Evolutionary conservation across 2,113 vertebrate species (phyloP), one percentile per base, ranked within the genome.

Genomic region (Misgurnus mizolepis): DNA sequence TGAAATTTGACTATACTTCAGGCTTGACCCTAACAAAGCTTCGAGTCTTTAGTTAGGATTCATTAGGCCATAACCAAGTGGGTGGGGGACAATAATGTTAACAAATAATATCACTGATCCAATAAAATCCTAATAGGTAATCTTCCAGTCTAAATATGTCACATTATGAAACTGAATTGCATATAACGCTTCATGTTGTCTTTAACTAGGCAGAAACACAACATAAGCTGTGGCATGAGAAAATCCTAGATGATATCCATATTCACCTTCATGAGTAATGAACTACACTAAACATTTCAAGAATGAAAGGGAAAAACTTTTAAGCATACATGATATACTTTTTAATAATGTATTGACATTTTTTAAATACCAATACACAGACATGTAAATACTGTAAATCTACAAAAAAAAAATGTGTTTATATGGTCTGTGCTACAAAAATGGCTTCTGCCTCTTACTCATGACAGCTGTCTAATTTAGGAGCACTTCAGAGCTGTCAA

Each of bases 401-500:
- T 45, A 5, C 5, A 5, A 14, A 45, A 27, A 14, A 75, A 50
- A 64, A 50, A 49, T 64, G 47, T 56, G 15, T 56, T n/a, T 61
- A 5, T 56, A 43, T 14, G 41, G 18, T 61, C 9, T 61, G 56
- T 74, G 10, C 9, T 45, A 18, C 6, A 73, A 43, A 43, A 73
- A 18, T 0, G 3, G 2, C 47, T 43, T 6, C 4, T 53, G 15
- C 11, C 17, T 56, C 34, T 67, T 14, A 56, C 58, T 7, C 70
- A 12, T 71, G 72, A 34, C 61, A 64, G 53, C 22, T 40, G 34
- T 15, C 58, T 79, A 65, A 78, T 79, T 68, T 74, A 65, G 49
- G 47, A 60, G 55, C 45, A 55, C 67, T 71, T 39, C 40, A 45
- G 58, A 65, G 66, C 68, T 58, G 84, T 78, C 75, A 80, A 65